These are phyloP conservation scores for Eubasilissa splendida DNA, from an alignment of 2,888 invertebrate genomes.

Conservation along the genomic window DNA sequence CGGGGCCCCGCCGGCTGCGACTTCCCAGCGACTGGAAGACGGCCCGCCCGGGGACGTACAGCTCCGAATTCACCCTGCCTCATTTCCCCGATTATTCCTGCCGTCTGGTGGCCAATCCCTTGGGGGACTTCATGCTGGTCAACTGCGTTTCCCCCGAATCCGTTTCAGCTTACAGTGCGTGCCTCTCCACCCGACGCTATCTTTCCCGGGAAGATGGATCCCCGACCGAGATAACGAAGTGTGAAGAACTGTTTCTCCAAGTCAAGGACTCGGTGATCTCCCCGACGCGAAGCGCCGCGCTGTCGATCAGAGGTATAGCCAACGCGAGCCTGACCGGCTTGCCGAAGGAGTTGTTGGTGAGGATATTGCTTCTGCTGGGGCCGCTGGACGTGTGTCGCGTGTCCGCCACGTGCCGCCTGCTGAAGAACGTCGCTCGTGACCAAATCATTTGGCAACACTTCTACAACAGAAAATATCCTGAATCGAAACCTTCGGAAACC, in stretches of 20 bases:
- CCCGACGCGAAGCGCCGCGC: slow-evolving; percentile 73
- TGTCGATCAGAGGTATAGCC: slow-evolving; percentile 68
- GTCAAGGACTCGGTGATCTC: slow-evolving; percentile 73
- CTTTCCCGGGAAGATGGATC: slow-evolving; percentile 65
- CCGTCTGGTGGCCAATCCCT: slow-evolving; percentile 66
- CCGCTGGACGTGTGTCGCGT: slow-evolving; percentile 63
- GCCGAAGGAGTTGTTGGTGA: slow-evolving; percentile 67
- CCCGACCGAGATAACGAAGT: slow-evolving; percentile 66
- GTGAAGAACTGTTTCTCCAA: slow-evolving; percentile 68
- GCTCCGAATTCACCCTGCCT: slow-evolving; percentile 63
- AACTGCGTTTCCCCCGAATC: slow-evolving; percentile 65
- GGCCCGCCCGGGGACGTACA: slow-evolving; percentile 62
- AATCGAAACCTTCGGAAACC: not conserved
- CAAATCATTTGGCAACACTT: slow-evolving; percentile 45
- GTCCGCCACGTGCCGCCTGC: slow-evolving; percentile 64
- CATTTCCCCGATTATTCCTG: slow-evolving; percentile 63
- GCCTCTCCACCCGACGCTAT: slow-evolving; percentile 66
- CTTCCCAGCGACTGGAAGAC: slow-evolving; percentile 34
- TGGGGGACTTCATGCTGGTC: slow-evolving; percentile 60
- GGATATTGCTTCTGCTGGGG: slow-evolving; percentile 61
- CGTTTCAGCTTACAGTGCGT: slow-evolving; percentile 66
- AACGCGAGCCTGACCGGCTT: slow-evolving; percentile 69
- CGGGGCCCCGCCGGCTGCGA: not conserved
- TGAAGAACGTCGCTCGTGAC: slow-evolving; percentile 45
- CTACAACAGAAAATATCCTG: slow-evolving; percentile 27